Evolutionary conservation across 2,888 invertebrate species (phyloP).

Genomic region (Euplexia lucipara): DNA sequence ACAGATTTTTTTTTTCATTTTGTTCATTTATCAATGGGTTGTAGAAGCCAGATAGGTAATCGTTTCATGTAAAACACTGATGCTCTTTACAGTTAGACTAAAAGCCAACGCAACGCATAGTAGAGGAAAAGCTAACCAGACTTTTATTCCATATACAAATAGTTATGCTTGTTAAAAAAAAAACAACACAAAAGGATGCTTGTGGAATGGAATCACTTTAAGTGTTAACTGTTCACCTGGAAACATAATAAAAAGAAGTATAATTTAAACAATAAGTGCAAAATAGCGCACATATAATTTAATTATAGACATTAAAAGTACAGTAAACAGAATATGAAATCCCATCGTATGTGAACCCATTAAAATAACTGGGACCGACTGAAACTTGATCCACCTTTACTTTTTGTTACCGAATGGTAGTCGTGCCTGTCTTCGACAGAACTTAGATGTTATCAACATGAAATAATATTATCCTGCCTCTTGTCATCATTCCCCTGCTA

Average conservation of each 20-base stretch:
- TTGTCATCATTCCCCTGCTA: slow-evolving; percentile 43
- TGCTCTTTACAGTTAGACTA: too few species aligned
- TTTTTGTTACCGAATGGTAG: slow-evolving; percentile 68
- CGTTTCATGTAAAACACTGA: too few species aligned
- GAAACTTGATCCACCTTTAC: slow-evolving; percentile 67
- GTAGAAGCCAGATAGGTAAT: too few species aligned
- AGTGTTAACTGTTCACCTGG: not conserved
- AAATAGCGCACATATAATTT: slow-evolving; percentile 26
- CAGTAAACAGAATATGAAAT: slow-evolving; percentile 57
- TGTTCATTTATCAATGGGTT: too few species aligned
- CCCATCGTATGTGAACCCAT: slow-evolving; percentile 61
- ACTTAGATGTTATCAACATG: slow-evolving; percentile 72
- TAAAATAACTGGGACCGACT: slow-evolving; percentile 67
- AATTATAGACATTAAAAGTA: slow-evolving; percentile 43
- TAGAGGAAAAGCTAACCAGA: too few species aligned
- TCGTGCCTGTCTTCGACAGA: slow-evolving; percentile 62
- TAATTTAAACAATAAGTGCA: slow-evolving; percentile 27
- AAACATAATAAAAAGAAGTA: slow-evolving; percentile 10
- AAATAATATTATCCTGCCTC: slow-evolving; percentile 61
- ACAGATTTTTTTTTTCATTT: too few species aligned
- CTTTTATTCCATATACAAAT: not conserved
- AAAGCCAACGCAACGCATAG: too few species aligned
- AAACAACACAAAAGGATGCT: slow-evolving; percentile 5
- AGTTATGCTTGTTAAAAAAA: not conserved
- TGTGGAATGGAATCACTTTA: slow-evolving; percentile 14